Base-by-base conservation (phyloP, 53 echinoderm and acorn worm genomes). In the Pentamera pediparva region DNA sequence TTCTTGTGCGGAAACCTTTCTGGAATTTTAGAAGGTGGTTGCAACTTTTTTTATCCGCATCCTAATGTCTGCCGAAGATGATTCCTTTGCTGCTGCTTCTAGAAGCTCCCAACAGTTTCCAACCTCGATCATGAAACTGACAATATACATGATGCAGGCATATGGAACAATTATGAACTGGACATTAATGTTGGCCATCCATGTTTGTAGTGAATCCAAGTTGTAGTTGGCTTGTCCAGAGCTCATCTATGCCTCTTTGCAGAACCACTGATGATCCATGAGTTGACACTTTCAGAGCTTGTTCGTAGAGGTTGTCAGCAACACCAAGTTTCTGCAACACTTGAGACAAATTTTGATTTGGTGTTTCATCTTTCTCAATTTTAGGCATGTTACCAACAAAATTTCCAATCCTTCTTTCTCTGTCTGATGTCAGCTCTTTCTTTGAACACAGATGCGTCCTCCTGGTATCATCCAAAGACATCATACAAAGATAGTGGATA, bases 1-100 rank as follows among this genome's bases (percentile, higher is more conserved):
- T 35, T 81, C 81, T 36, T 82, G 76, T 6, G 82, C 82, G 28
- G 63, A 52, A 32, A 82, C 76, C 45, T 81, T 75, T 22, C 82
- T 48, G 24, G 50, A 25, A 36, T 63, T 75, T 1, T 65, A 59
- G 39, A 75, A 82, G 27, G 37, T 25, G 1, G 39, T 24, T 35
- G 30, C 82, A 11, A 63, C 54, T 37, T 32, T 53, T 31, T 63
- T 75, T 39, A 82, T 39, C 33, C 65, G 53, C 0, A 18, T 13
- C 22, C 28, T 76, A 31, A 76, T 76, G 25, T 65, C 76, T 18
- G 2, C n/a, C 3, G 20, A 35, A 32, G 27, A 18, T 19, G 11
- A 4, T 34, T 78, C 67, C 37, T 78, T 67, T 30, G 79, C 79
- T 22, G 37, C 65, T 10, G 41, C 37, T 26, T 52, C 53, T 9